A percentile compares a stretch with the other conserved stretches of the same genome.
These are phyloP conservation scores for Drosophila santomea DNA, from an alignment of 1,140 invertebrate genomes.

Conservation along the genomic window DNA sequence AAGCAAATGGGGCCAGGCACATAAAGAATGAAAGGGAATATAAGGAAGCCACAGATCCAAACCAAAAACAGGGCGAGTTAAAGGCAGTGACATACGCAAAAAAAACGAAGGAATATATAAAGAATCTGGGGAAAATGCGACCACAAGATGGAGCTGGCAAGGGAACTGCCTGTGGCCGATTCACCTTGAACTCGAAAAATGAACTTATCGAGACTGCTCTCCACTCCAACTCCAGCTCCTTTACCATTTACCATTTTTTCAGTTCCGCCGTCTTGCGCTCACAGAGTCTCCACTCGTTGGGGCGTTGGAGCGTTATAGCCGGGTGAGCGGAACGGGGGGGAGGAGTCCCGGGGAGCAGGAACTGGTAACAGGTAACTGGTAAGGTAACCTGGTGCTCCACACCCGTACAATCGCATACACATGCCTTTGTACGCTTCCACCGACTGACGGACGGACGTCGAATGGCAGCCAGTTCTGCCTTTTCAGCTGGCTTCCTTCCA, in stretches of 20 bases:
- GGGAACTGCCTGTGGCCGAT: constrained; percentile 51
- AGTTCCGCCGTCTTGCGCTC: constrained; percentile 42
- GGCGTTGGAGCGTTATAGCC: constrained; percentile 64
- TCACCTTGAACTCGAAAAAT: constrained; percentile 79
- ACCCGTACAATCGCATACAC: constrained; percentile 19
- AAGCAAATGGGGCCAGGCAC: constrained; percentile 70
- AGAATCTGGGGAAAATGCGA: constrained; percentile 15
- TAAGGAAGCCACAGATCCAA: constrained; percentile 42
- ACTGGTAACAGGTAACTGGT: constrained; percentile 28
- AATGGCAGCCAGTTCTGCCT: constrained; percentile 43
- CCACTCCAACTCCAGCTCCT: background rate
- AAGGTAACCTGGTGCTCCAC: constrained; percentile 25
- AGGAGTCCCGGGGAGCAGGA: constrained; percentile 18
- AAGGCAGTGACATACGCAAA: constrained; percentile 53
- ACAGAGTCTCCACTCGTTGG: constrained; percentile 32
- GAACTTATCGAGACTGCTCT: constrained; percentile 62
- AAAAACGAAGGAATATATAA: constrained; percentile 3
- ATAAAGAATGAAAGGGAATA: constrained; percentile 20
- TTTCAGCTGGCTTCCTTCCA: constrained; percentile 39
- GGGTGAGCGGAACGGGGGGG: constrained; percentile 19
- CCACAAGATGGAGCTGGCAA: constrained; percentile 12
- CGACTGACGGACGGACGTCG: constrained; percentile 41
- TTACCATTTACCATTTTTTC: constrained; percentile 2
- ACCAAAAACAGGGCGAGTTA: constrained; percentile 32
- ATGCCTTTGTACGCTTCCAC: constrained; percentile 36